Conservation (phyloP, 2,888 invertebrate species). For the Drosophila macrospina region DNA sequence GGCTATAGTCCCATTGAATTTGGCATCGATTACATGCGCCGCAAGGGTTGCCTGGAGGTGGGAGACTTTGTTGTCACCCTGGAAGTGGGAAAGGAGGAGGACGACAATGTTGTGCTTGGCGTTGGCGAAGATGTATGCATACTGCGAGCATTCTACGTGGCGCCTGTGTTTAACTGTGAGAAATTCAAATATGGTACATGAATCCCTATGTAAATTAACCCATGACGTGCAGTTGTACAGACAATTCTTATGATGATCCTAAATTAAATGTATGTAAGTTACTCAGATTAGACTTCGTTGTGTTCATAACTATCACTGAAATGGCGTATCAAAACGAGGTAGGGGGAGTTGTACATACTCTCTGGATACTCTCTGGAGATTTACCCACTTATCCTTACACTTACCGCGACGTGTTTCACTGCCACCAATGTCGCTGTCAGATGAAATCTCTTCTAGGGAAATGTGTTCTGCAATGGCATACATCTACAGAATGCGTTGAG, state of each 20-base stretch:
- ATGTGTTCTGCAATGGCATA: conserved; percentile 86
- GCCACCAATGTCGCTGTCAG: conserved; percentile 83
- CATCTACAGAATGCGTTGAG: neutral
- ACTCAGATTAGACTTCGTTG: neutral
- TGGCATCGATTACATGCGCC: conserved; percentile 79
- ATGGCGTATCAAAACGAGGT: neutral
- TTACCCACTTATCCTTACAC: conserved; percentile 4
- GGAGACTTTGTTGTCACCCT: conserved; percentile 84
- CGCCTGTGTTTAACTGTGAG: conserved; percentile 70
- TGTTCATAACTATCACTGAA: neutral
- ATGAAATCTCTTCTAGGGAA: conserved; percentile 88
- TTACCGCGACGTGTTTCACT: conserved; percentile 61
- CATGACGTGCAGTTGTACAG: conserved; percentile 46
- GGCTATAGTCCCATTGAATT: conserved; percentile 73
- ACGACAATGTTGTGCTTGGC: conserved; percentile 66
- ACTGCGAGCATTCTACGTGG: conserved; percentile 80
- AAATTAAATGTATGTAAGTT: conserved; percentile 52
- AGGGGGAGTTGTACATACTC: neutral
- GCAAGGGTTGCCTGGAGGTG: conserved; percentile 72
- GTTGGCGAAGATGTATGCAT: conserved; percentile 79
- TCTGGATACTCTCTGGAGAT: neutral
- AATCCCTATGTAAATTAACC: neutral
- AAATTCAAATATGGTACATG: conserved; percentile 73
- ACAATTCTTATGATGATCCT: conserved; percentile 15
- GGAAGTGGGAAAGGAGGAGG: conserved; percentile 74